Evolutionary conservation across 2,888 invertebrate species (phyloP).

Genomic region (Heliconius charithonia): DNA sequence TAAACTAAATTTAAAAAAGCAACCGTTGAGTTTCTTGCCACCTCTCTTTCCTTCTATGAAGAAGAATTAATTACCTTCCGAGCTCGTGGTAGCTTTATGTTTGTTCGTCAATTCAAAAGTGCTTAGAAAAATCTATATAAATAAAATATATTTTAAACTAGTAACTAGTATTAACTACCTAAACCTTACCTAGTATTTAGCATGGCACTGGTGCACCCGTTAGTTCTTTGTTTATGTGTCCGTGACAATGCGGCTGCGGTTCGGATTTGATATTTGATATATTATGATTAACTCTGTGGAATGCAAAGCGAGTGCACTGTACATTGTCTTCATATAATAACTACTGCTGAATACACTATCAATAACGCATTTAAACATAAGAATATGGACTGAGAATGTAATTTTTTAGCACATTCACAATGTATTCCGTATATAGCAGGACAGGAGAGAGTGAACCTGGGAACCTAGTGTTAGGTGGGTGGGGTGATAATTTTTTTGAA

Average conservation of each 20-base stretch:
- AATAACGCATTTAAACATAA: not conserved
- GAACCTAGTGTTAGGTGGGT: no score
- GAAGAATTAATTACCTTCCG: no score
- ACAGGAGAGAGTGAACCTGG: no score
- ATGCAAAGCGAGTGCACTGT: conserved; percentile 39
- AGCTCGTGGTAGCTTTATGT: no score
- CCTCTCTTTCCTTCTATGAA: no score
- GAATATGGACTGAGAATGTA: not conserved
- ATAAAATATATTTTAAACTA: no score
- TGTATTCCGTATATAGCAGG: not conserved
- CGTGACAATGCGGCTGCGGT: conserved; percentile 62
- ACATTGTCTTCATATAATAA: not conserved
- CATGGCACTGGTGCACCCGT: conserved; percentile 5
- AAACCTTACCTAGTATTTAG: not conserved
- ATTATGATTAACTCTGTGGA: conserved; percentile 58
- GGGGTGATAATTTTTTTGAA: no score
- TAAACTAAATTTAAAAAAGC: no score
- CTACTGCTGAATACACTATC: not conserved
- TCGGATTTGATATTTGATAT: conserved; percentile 61
- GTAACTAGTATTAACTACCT: not conserved
- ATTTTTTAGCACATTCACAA: not conserved
- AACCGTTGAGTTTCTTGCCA: no score
- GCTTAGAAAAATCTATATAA: not conserved
- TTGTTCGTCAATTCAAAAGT: not conserved
- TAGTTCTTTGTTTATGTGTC: conserved; percentile 49